Evolutionary conservation across 2,113 vertebrate species (phyloP).

Genomic region (Sinocyclocheilus anophthalmus): DNA sequence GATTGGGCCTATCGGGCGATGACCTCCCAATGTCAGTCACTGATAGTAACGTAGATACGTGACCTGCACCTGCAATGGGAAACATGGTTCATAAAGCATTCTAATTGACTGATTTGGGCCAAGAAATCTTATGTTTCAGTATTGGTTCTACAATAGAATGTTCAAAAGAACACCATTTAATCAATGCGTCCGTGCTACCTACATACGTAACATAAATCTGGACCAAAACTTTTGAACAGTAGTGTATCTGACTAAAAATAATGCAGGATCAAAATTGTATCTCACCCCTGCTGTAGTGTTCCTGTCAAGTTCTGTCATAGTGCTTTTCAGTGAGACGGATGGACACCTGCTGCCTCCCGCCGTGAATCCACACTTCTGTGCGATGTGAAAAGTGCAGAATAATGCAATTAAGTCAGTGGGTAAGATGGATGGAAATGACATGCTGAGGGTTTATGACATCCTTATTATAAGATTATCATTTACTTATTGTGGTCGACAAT

Average conservation of each 20-base stretch:
- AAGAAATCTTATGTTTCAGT: neutral
- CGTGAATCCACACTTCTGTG: neutral
- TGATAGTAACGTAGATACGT: too few relatives aligned
- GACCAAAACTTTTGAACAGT: neutral
- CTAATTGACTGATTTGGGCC: neutral
- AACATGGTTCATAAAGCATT: neutral
- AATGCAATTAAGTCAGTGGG: conserved; percentile 3
- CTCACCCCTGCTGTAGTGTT: conserved; percentile 57
- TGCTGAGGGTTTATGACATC: neutral
- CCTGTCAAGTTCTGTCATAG: conserved; percentile 67
- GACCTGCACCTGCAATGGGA: too few relatives aligned
- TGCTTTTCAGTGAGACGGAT: conserved; percentile 63
- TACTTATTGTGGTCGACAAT: neutral
- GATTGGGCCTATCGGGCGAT: too few relatives aligned
- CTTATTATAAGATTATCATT: neutral
- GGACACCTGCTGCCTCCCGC: conserved; percentile 43
- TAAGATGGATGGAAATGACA: neutral
- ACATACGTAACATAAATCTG: neutral
- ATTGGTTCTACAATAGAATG: neutral
- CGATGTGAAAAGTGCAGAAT: neutral
- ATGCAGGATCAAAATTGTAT: neutral
- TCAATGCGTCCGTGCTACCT: neutral
- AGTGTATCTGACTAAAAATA: neutral
- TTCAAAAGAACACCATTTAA: neutral
- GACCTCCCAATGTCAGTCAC: too few relatives aligned